phyloP scores from a whole-genome alignment of 2,888 invertebrate species.

The Heliothis peltigera region DNA sequence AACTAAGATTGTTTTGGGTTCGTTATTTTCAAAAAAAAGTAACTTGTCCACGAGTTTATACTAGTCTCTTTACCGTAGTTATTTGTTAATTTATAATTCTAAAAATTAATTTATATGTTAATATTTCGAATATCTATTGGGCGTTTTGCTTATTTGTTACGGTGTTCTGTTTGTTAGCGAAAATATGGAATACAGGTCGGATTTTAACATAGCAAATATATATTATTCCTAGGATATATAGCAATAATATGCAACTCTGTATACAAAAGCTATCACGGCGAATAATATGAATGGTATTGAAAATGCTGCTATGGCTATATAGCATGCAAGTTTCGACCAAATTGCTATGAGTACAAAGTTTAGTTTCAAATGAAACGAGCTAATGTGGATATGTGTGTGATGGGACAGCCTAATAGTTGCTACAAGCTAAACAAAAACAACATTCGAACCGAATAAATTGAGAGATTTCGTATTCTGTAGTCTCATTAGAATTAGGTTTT shows the following conservation, averaged over 20 bases:
- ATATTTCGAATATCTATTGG: conserved; percentile 28
- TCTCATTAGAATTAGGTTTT: conserved; percentile 21
- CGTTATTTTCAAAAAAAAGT: conserved; percentile 7
- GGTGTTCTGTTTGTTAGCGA: background rate
- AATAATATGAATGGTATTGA: conserved; percentile 31
- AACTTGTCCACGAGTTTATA: conserved; percentile 41
- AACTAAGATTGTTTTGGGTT: conserved; percentile 5
- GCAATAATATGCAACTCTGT: conserved; percentile 5
- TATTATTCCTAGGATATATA: background rate
- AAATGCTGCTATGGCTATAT: conserved; percentile 46
- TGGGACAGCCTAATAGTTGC: conserved; percentile 35
- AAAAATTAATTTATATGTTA: conserved; percentile 42
- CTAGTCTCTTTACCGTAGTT: conserved; percentile 42
- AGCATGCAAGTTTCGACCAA: conserved; percentile 50
- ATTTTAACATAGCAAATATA: background rate
- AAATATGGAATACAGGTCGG: conserved; percentile 5
- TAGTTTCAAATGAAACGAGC: conserved; percentile 58
- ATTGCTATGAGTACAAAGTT: conserved; percentile 40
- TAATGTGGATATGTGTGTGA: conserved; percentile 85
- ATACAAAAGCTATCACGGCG: conserved; percentile 10
- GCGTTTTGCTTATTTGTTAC: conserved; percentile 36
- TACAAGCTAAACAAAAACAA: conserved; percentile 35
- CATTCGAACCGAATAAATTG: conserved; percentile 10
- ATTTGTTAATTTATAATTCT: conserved; percentile 35
- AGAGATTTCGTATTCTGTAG: conserved; percentile 6